Evolutionary conservation across 2,113 vertebrate species (phyloP), one percentile per base, ranked within the genome.

Genomic region (Solea solea): DNA sequence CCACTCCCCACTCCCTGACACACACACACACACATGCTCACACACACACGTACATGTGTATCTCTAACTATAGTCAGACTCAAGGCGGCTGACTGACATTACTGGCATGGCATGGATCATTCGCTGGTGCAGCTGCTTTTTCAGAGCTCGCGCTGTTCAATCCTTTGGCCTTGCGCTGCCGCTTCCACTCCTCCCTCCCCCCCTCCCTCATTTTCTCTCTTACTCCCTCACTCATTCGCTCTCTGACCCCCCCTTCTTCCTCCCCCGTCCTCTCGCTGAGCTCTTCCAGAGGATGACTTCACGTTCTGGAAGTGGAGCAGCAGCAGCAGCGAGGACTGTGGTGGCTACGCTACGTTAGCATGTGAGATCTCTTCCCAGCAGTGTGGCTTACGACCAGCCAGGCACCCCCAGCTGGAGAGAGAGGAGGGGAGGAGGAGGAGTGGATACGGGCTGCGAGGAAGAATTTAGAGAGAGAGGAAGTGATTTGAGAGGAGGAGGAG

Each of bases 111-210:
- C 93, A 92, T 82, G 90, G 94, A 96, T 96, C 84, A 93, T 93
- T 95, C 93, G 87, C 95, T 91, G 79, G 93, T 80, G 94, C 94
- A 96, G 95, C 97, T 97, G 96, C 96, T 96, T 98, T 96, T 96
- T 78, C 75, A 95, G 96, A 94, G 94, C 89, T 80, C 4, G 56
- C 46, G 21, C 93, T 77, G 93, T 93, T 92, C 93, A 68, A 89
- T 93, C 86, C 68, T 79, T 80, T 88, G 88, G 88, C 84, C 85
- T 90, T 81, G 87, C 65, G 16, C 81, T 80, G 80, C 77, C 84
- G 83, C 83, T 65, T 76, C 72, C 65, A 63, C 84, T 61, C 60
- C 55, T 46, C 6, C 25, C 48, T 46, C 28, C 68, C 70, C 63
- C 50, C 67, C 64, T 34, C 44, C 64, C 59, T 42, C 62, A 49